Evolutionary conservation across 2,797 vertebrate genomes (phyloP).

Genomic region (Pantherophis vulpinus): DNA sequence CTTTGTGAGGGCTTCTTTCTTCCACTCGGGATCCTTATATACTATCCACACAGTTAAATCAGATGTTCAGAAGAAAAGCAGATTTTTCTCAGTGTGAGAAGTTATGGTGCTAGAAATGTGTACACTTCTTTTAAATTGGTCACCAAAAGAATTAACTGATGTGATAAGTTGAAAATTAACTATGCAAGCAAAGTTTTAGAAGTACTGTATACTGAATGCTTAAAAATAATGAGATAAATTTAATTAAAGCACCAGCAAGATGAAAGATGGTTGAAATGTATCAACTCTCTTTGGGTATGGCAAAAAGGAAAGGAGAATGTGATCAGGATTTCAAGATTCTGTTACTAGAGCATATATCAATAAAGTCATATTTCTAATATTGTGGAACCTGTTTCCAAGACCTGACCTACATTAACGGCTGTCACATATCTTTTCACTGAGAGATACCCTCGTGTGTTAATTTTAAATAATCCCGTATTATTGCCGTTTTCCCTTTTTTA

Average conservation of each 20-base stretch:
- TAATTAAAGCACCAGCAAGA: background rate
- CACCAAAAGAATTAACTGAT: background rate
- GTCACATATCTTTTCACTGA: background rate
- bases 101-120: background rate
- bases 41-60: background rate
- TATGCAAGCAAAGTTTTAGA: background rate
- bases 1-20: background rate
- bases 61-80: background rate
- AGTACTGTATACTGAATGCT: background rate
- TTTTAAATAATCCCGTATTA: background rate
- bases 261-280: background rate
- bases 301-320: background rate
- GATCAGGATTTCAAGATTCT: background rate
- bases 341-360: background rate
- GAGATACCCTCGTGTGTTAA: background rate
- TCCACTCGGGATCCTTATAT: background rate
- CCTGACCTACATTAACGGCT: background rate
- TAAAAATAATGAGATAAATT: background rate
- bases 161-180: background rate
- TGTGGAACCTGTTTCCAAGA: background rate
- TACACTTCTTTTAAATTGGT: background rate
- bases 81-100: background rate
- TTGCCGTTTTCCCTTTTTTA: background rate
- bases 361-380: background rate
- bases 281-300: background rate